Conservation (phyloP, 1,140 invertebrate genomes). For the Drosophila sp. region DNA sequence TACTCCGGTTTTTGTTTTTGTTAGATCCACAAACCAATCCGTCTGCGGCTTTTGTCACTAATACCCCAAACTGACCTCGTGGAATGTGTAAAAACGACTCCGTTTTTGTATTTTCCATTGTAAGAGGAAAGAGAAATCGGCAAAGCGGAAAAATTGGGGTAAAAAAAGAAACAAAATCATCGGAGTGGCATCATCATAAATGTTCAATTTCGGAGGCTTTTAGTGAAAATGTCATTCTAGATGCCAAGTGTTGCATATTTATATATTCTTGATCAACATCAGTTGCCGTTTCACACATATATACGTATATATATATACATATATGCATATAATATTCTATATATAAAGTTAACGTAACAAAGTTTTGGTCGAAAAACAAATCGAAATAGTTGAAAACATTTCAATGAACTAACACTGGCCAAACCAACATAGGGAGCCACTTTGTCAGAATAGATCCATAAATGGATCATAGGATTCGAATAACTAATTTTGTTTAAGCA, state of each 20-base stretch:
- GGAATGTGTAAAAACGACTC: slow-evolving; percentile 24
- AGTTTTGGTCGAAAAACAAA: too few species aligned
- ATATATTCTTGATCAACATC: neutral
- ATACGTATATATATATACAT: too few species aligned
- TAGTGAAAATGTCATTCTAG: neutral
- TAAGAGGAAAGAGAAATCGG: neutral
- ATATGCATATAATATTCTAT: too few species aligned
- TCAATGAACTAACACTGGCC: too few species aligned
- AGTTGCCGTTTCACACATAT: too few species aligned
- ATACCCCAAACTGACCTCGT: slow-evolving; percentile 26
- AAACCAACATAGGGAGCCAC: too few species aligned
- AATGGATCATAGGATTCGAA: too few species aligned
- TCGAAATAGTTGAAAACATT: too few species aligned
- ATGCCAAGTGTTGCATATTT: neutral
- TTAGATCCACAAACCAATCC: slow-evolving; percentile 36
- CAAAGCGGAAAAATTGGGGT: neutral
- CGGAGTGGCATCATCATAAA: slow-evolving; percentile 5
- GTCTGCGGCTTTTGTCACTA: slow-evolving; percentile 58
- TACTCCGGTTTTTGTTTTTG: slow-evolving; percentile 1
- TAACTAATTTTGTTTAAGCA: too few species aligned
- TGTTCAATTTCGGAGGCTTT: neutral
- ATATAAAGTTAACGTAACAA: too few species aligned
- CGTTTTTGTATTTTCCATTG: neutral
- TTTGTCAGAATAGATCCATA: too few species aligned
- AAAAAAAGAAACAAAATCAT: neutral